Evolutionary conservation across 1,140 invertebrate genomes (phyloP), one percentile per base, ranked within the genome.

Genomic region (Cydia fagiglandana): DNA sequence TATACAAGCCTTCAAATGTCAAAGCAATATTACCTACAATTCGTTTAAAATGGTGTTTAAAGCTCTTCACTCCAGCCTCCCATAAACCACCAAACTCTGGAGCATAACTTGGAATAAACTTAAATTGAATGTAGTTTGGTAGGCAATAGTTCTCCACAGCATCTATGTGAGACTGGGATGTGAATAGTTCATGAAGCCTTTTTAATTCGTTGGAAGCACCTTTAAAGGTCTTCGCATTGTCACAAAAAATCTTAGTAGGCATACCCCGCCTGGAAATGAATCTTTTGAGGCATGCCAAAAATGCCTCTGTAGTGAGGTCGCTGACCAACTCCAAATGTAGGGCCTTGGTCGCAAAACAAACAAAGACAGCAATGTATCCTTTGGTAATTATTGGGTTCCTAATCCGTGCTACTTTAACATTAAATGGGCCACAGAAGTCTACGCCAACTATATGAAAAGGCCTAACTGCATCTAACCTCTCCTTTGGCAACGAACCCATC

Each of bases 311-410:
- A 0, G 83, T 81, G n/a, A 92, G 45, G 76, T 87, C 80, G 4
- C 64, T 64, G 2, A 85, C 84, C 10, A 86, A 17, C 80, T 93
- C 88, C 24, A 93, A 73, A 76, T 93, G 90, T 2, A 89, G 76
- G 7, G 87, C 88, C 61, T 83, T 84, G 15, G 88, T 90, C 0
- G 76, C 24, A 20, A 88, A 86, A 77, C 89, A 92, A 10, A 90
- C 30, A 34, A 34, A 34, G 30, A 34, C 30, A 34, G 30, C 30
- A 34, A 34, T 34, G 30, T 34, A 34, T 81, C 73, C 83, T 66
- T 93, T 93, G 4, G 79, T 74, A 5, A 79, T 66, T 24, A 76
- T 30, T 12, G 77, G 75, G 9, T 78, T 82, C 9, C 83, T 73
- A 41, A 78, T 47, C 20, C 78, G 68, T 6, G 38, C 28, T 15